These are phyloP conservation scores for Seriola quinqueradiata DNA, from an alignment of 2,113 vertebrate species.

Conservation along the genomic window DNA sequence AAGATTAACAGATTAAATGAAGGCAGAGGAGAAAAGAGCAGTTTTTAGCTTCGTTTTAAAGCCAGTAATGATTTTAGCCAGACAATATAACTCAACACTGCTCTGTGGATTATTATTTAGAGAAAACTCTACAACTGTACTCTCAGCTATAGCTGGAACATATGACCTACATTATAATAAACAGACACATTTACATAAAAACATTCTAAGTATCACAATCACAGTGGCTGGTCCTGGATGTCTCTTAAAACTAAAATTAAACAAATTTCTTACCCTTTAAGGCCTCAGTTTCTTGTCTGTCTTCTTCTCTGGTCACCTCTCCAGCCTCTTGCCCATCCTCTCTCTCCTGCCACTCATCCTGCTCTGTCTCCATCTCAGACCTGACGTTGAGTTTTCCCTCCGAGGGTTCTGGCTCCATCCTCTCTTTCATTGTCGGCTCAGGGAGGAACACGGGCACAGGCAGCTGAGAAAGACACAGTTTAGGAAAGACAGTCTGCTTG, in stretches of 20 bases:
- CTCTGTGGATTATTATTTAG: no score
- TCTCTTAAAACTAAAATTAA: not conserved
- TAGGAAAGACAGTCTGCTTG: not conserved
- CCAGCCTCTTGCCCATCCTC: not conserved
- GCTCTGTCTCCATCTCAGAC: slow-evolving; percentile 89
- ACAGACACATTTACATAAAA: no score
- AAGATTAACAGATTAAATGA: no score
- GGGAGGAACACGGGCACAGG: slow-evolving; percentile 92
- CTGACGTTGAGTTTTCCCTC: slow-evolving; percentile 89
- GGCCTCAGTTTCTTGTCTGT: slow-evolving; percentile 71
- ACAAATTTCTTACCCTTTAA: slow-evolving; percentile 81
- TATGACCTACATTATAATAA: no score
- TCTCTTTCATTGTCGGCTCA: slow-evolving; percentile 80
- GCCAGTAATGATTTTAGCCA: no score
- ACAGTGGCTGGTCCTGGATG: no score
- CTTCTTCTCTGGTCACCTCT: slow-evolving; percentile 49
- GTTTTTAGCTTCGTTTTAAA: no score
- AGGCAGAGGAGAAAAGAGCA: no score
- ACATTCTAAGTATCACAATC: no score
- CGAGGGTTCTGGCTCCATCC: slow-evolving; percentile 81
- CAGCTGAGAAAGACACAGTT: slow-evolving; percentile 73
- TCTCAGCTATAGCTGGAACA: no score
- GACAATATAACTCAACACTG: no score
- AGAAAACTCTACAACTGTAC: no score
- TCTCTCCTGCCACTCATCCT: slow-evolving; percentile 13